phyloP scores from a whole-genome alignment of 2,888 invertebrate genomes.

The Stenchaetothrips biformis region DNA sequence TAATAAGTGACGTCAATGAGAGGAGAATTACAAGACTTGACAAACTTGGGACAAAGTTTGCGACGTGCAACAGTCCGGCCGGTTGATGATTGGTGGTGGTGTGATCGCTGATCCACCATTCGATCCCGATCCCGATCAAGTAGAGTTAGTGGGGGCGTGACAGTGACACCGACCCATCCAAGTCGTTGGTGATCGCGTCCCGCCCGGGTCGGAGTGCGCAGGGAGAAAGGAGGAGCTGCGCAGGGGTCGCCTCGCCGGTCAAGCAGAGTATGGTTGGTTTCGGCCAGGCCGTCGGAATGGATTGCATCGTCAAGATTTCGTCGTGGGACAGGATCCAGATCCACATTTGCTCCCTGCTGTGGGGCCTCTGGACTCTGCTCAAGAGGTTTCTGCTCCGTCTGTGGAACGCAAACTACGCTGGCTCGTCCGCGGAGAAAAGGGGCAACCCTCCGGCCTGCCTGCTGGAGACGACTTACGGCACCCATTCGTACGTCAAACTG shows the following conservation, averaged over 20 bases:
- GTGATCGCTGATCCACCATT: too few species aligned
- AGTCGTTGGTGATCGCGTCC: too few species aligned
- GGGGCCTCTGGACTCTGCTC: constrained; percentile 51
- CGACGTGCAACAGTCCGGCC: too few species aligned
- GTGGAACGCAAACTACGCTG: constrained; percentile 44
- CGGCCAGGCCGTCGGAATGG: not conserved
- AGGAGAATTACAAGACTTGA: too few species aligned
- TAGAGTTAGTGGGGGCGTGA: too few species aligned
- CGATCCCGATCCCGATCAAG: too few species aligned
- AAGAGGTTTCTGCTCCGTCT: constrained; percentile 50
- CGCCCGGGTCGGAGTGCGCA: too few species aligned
- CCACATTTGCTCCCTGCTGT: constrained; percentile 50
- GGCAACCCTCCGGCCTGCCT: constrained; percentile 58
- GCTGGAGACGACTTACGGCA: constrained; percentile 55
- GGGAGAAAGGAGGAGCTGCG: too few species aligned
- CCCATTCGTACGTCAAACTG: constrained; percentile 60
- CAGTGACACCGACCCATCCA: too few species aligned
- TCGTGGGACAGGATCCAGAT: constrained; percentile 49
- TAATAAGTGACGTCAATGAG: too few species aligned
- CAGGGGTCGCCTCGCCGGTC: not conserved
- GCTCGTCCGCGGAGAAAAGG: constrained; percentile 39
- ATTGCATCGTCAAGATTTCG: constrained; percentile 49
- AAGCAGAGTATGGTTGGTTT: not conserved
- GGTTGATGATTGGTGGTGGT: too few species aligned
- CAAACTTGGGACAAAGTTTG: too few species aligned